These are phyloP conservation scores for Vanessa cardui DNA, from an alignment of 2,888 invertebrate species.

Conservation along the genomic window DNA sequence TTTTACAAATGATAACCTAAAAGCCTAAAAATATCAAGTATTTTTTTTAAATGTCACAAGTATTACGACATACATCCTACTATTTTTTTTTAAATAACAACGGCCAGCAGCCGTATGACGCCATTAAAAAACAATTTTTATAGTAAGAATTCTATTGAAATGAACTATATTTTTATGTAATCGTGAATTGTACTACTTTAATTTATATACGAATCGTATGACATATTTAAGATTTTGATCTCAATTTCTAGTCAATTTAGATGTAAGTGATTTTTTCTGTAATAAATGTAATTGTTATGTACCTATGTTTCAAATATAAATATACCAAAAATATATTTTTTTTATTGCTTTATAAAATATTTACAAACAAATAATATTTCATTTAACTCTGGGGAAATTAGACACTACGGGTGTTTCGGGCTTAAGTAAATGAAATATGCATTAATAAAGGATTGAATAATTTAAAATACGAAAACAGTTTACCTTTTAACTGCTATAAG, in stretches of 20 bases:
- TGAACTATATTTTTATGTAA: background rate
- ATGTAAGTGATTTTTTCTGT: slow-evolving; percentile 8
- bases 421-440: background rate
- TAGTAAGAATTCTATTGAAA: slow-evolving; percentile 6
- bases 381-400: background rate
- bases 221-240: slow-evolving; percentile 25
- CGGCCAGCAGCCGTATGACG: too few relatives aligned
- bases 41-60: too few relatives aligned
- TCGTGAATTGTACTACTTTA: background rate
- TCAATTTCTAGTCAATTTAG: slow-evolving; percentile 32
- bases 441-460: slow-evolving; percentile 2
- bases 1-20: background rate
- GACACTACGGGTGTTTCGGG: background rate
- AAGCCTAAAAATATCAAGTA: too few relatives aligned
- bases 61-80: too few relatives aligned
- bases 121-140: background rate
- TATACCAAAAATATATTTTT: background rate
- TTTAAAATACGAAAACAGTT: background rate
- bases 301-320: slow-evolving; percentile 3
- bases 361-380: background rate
- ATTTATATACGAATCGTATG: background rate
- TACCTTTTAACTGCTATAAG: too few relatives aligned
- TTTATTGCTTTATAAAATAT: background rate
- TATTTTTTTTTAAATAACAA: too few relatives aligned
- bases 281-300: slow-evolving; percentile 9